These are phyloP conservation scores for Colius striatus DNA, from an alignment of 2,113 vertebrate genomes.

Conservation along the genomic window DNA sequence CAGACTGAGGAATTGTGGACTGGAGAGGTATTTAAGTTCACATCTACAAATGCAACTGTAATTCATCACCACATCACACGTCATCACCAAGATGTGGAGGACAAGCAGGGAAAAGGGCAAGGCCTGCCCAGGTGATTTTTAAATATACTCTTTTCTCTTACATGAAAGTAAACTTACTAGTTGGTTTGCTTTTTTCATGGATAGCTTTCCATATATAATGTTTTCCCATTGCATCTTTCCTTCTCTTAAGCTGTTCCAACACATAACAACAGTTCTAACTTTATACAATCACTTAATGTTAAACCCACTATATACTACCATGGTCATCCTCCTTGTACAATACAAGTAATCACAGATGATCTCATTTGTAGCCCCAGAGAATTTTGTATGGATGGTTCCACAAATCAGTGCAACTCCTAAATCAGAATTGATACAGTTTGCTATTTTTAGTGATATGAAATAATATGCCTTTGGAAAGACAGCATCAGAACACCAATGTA, in stretches of 20 bases:
- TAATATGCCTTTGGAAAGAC: neutral
- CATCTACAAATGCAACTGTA: neutral
- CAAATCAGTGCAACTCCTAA: neutral
- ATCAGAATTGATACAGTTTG: neutral
- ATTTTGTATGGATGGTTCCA: neutral
- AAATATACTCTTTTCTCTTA: neutral
- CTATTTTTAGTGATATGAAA: neutral
- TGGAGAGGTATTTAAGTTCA: neutral
- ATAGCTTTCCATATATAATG: neutral
- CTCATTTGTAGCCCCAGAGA: neutral
- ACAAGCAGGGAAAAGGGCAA: neutral
- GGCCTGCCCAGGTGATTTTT: neutral
- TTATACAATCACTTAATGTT: neutral
- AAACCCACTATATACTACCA: neutral
- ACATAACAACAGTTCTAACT: neutral
- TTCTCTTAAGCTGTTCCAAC: neutral
- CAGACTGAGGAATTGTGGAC: neutral
- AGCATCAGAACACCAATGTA: neutral
- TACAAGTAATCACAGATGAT: fast-evolving
- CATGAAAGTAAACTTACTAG: neutral
- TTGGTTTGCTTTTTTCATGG: neutral
- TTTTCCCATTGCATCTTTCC: neutral
- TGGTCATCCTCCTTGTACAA: neutral
- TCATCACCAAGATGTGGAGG: neutral
- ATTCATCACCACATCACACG: neutral